These are phyloP conservation scores for Osedax frankpressi DNA, from an alignment of 2,888 invertebrate species.

Conservation along the genomic window DNA sequence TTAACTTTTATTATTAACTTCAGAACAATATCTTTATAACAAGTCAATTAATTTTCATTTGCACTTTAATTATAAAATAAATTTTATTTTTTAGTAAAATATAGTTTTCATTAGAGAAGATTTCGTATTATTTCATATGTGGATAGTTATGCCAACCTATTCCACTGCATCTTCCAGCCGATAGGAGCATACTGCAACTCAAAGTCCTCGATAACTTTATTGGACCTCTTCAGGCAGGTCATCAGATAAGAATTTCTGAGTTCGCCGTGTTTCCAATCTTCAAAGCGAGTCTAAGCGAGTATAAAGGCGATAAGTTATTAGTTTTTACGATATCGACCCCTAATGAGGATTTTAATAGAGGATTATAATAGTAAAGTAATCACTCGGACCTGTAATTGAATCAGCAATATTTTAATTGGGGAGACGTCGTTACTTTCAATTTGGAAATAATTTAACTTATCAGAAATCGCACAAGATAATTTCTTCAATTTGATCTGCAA, in stretches of 20 bases:
- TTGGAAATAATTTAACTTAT: neutral
- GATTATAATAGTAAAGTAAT: too few species aligned
- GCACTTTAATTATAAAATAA: too few species aligned
- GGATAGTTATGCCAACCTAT: neutral
- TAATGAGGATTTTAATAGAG: too few species aligned
- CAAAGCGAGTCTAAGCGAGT: neutral
- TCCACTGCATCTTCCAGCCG: neutral
- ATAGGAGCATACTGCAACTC: neutral
- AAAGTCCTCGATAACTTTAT: neutral
- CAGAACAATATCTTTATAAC: too few species aligned
- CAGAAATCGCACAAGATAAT: neutral
- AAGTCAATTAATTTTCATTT: too few species aligned
- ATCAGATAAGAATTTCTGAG: neutral
- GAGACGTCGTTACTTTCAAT: neutral
- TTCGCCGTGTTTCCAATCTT: neutral
- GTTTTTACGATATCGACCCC: too few species aligned
- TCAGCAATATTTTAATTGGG: neutral
- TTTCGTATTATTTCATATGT: too few species aligned
- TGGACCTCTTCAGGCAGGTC: neutral
- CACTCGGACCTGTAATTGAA: neutral
- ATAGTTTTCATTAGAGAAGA: too few species aligned
- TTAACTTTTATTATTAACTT: too few species aligned
- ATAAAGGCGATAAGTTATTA: too few species aligned
- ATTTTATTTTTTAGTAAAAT: too few species aligned
- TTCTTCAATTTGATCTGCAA: neutral